These are phyloP conservation scores for Matsumyia berberina DNA, from an alignment of 2,888 invertebrate species.

Conservation along the genomic window DNA sequence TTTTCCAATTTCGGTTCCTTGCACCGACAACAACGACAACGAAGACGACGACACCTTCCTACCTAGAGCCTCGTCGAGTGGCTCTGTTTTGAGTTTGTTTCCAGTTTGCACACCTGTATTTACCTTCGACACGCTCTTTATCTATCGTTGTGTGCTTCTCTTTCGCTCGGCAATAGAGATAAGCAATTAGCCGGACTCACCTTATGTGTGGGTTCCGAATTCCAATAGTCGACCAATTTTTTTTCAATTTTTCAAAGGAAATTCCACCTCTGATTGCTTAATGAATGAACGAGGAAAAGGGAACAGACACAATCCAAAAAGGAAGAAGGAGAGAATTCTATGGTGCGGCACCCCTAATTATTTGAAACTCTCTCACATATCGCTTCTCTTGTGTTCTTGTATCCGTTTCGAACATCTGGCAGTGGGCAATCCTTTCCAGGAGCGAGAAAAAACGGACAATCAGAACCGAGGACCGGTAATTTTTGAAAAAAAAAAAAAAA, in stretches of 20 bases:
- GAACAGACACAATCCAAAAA: too few species aligned
- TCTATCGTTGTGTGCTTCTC: slow-evolving; percentile 31
- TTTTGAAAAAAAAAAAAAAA: not conserved
- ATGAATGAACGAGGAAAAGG: slow-evolving; percentile 42
- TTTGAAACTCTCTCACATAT: not conserved
- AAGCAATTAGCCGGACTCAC: slow-evolving; percentile 43
- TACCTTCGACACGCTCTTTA: slow-evolving; percentile 64
- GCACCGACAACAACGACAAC: not conserved
- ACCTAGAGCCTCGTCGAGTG: not conserved
- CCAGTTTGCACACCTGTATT: slow-evolving; percentile 73
- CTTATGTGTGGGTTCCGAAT: slow-evolving; percentile 15
- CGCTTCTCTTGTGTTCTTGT: not conserved
- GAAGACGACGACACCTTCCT: slow-evolving; percentile 1
- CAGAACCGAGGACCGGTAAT: slow-evolving; percentile 44
- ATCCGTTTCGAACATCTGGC: slow-evolving; percentile 48
- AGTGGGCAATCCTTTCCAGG: slow-evolving; percentile 45
- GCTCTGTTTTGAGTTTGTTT: slow-evolving; percentile 22
- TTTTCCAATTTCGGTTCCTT: slow-evolving; percentile 14
- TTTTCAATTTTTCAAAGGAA: slow-evolving; percentile 10
- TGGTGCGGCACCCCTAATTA: slow-evolving; percentile 26
- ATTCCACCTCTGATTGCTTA: slow-evolving; percentile 32
- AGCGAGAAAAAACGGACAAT: slow-evolving; percentile 8
- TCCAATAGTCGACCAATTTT: slow-evolving; percentile 38
- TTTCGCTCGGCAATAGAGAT: slow-evolving; percentile 30
- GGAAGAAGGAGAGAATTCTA: too few species aligned